Evolutionary conservation across 2,113 vertebrate genomes (phyloP).

Genomic region (Seriola rivoliana): DNA sequence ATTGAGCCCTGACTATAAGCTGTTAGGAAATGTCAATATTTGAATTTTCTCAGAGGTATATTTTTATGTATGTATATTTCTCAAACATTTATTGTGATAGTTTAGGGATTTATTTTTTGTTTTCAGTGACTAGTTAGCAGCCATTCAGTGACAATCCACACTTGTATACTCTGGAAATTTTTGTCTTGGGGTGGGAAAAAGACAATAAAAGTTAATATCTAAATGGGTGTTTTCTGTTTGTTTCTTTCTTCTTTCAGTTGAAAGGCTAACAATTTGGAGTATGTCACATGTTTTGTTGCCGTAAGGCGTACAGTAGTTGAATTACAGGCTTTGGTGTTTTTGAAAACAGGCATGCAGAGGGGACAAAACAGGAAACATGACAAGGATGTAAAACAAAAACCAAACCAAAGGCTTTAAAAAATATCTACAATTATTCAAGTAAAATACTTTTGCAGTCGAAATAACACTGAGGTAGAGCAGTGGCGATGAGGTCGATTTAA

Average conservation of each 20-base stretch:
- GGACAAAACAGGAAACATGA: neutral
- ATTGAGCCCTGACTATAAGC: constrained; percentile 72
- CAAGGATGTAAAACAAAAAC: neutral
- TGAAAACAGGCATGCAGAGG: neutral
- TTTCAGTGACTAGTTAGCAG: constrained; percentile 61
- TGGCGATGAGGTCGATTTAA: neutral
- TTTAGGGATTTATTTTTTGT: constrained; percentile 61
- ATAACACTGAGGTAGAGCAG: neutral
- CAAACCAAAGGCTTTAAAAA: neutral
- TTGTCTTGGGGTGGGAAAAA: constrained; percentile 29
- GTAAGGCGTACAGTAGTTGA: neutral
- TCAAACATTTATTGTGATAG: constrained; percentile 66
- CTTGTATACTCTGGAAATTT: constrained; percentile 65
- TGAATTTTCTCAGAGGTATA: constrained; percentile 75
- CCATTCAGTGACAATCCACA: constrained; percentile 63
- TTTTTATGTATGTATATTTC: constrained; percentile 78
- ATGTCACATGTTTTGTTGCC: neutral
- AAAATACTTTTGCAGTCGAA: neutral
- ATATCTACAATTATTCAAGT: neutral
- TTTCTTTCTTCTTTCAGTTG: neutral
- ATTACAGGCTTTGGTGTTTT: neutral
- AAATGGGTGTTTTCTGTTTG: constrained; percentile 3
- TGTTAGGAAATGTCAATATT: constrained; percentile 70
- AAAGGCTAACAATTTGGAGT: neutral
- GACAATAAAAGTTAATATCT: constrained; percentile 68